Conservation (phyloP, 2,888 invertebrate species). For the Phyllotreta striolata region DNA sequence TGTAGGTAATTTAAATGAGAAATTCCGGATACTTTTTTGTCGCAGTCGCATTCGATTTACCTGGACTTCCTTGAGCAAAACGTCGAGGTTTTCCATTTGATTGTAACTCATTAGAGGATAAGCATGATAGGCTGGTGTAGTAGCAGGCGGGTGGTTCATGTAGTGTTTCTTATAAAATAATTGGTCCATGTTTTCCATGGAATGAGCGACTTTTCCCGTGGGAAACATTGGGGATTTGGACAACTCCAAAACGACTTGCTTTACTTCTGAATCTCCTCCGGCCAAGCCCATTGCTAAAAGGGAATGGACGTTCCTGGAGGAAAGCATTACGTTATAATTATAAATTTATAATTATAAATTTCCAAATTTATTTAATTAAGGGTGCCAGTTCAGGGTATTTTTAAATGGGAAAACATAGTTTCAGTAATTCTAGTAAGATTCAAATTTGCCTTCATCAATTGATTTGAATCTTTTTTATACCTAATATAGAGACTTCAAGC, state of each 20-base stretch:
- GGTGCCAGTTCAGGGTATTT: too few relatives aligned
- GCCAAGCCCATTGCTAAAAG: conserved; percentile 64
- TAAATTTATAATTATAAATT: background rate
- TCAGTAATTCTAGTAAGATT: too few relatives aligned
- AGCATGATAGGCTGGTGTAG: conserved; percentile 47
- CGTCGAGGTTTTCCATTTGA: conserved; percentile 55
- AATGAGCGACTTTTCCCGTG: conserved; percentile 45
- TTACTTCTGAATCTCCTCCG: conserved; percentile 60
- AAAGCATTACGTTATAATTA: background rate
- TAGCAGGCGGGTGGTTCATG: background rate
- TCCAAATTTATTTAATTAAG: background rate
- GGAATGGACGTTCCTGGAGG: conserved; percentile 60
- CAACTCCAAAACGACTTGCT: conserved; percentile 59
- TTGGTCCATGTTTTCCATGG: conserved; percentile 50
- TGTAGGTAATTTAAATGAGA: too few relatives aligned
- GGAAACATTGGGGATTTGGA: conserved; percentile 51
- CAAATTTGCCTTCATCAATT: too few relatives aligned
- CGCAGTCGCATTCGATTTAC: conserved; percentile 37
- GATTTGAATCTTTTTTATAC: too few relatives aligned
- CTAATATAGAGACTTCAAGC: too few relatives aligned
- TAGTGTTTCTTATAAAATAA: conserved; percentile 28
- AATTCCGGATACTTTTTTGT: too few relatives aligned
- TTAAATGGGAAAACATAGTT: too few relatives aligned
- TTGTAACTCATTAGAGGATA: conserved; percentile 46
- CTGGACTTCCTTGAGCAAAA: conserved; percentile 49